Percentiles rank a stretch among this genome's conserved stretches.
These are phyloP conservation scores for Choreutis nemorana DNA, from an alignment of 2,888 invertebrate species.

Conservation along the genomic window DNA sequence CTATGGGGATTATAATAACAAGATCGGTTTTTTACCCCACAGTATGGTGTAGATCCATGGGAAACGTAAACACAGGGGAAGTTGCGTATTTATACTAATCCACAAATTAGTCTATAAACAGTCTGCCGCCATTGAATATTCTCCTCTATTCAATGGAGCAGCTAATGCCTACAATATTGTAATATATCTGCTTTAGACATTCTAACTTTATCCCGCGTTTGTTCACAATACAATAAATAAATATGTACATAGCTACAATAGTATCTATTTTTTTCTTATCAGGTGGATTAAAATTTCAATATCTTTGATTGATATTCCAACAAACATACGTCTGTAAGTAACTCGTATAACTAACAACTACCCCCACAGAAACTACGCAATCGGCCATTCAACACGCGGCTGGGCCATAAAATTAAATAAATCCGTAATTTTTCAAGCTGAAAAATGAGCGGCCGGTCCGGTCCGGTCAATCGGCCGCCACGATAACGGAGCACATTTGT, in stretches of 20 bases:
- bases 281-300: no score
- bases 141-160: slow-evolving; percentile 1
- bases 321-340: no score
- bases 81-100: slow-evolving; percentile 34
- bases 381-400: slow-evolving; percentile 62
- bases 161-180: not conserved
- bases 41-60: slow-evolving; percentile 36
- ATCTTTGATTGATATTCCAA: no score
- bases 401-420: slow-evolving; percentile 63
- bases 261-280: no score
- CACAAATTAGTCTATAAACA: slow-evolving; percentile 49
- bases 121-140: slow-evolving; percentile 15
- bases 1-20: slow-evolving; percentile 51
- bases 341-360: no score
- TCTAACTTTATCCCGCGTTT: no score
- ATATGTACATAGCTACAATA: no score
- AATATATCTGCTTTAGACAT: no score
- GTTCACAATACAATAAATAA: no score
- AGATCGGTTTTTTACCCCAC: slow-evolving; percentile 37
- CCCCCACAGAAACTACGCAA: slow-evolving; percentile 26
- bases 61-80: slow-evolving; percentile 54
- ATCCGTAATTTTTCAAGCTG: slow-evolving; percentile 66
- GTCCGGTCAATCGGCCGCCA: slow-evolving; percentile 56
- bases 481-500: slow-evolving; percentile 63
- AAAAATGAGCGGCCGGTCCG: slow-evolving; percentile 38